These are phyloP conservation scores for Machaerirhynchus nigripectus DNA, from an alignment of 2,113 vertebrate genomes.

Conservation along the genomic window DNA sequence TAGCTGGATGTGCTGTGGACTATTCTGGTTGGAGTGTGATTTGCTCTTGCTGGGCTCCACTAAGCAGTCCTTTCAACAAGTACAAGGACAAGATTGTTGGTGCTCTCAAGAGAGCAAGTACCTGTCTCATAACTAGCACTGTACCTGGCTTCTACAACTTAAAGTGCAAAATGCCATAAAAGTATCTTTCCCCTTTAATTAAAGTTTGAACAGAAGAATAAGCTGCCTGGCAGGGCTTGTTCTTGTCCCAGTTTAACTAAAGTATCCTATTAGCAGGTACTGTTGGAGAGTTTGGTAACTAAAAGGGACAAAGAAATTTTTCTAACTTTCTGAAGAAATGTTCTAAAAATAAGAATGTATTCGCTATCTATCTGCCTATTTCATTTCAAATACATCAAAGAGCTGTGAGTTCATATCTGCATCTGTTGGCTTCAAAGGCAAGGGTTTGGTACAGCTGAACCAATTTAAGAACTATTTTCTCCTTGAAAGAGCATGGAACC, in stretches of 20 bases:
- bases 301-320: not conserved
- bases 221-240: not conserved
- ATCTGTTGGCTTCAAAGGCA: not conserved
- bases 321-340: conserved; percentile 1
- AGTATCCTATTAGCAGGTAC: not conserved
- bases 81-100: not conserved
- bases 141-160: not conserved
- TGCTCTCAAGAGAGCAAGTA: not conserved
- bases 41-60: not conserved
- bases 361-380: not conserved
- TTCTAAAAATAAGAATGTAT: conserved; percentile 5
- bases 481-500: not conserved
- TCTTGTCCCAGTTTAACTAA: conserved; percentile 15
- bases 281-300: not conserved
- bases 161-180: not conserved
- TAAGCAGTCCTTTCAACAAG: not conserved
- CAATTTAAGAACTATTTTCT: not conserved
- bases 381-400: conserved; percentile 11
- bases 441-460: not conserved
- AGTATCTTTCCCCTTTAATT: conserved; percentile 4
- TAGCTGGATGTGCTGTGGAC: not conserved
- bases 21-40: not conserved
- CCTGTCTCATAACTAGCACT: not conserved
- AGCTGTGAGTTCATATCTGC: not conserved
- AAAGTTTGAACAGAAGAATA: not conserved